phyloP scores from a whole-genome alignment of 1,140 invertebrate genomes.

The Achatina immaculata region DNA sequence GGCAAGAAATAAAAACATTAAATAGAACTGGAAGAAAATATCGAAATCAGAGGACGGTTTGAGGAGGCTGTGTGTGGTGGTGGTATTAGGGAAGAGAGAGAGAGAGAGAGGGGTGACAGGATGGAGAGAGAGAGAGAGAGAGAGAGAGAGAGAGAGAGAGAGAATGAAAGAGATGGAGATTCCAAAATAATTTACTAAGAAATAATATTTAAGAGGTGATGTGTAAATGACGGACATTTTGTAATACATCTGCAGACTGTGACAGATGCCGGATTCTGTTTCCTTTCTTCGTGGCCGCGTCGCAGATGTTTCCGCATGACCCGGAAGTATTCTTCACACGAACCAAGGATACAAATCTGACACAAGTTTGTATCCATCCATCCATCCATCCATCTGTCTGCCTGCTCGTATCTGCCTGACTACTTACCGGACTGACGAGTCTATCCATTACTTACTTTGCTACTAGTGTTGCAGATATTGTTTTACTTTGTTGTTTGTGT shows the following conservation, averaged over 20 bases:
- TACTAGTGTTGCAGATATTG: too few relatives aligned
- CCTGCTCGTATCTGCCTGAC: too few relatives aligned
- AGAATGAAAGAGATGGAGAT: not conserved
- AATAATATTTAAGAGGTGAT: not conserved
- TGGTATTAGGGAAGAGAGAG: not conserved
- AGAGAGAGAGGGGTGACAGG: not conserved
- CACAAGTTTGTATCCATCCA: slow-evolving; percentile 35
- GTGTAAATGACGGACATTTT: not conserved
- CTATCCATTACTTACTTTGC: too few relatives aligned
- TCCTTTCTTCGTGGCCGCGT: slow-evolving; percentile 49
- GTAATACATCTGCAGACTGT: slow-evolving; percentile 43
- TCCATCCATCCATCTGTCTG: too few relatives aligned
- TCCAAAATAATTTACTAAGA: not conserved
- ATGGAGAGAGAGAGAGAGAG: not conserved
- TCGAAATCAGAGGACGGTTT: too few relatives aligned
- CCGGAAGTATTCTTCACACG: slow-evolving; percentile 49
- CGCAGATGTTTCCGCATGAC: slow-evolving; percentile 47
- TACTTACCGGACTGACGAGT: too few relatives aligned
- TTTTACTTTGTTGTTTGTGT: too few relatives aligned
- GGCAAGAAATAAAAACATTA: too few relatives aligned
- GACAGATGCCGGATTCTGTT: slow-evolving; percentile 44
- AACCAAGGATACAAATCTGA: slow-evolving; percentile 40
- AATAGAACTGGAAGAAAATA: too few relatives aligned
- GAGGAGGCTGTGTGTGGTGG: not conserved
- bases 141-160: slow-evolving; percentile 5